phyloP scores from a whole-genome alignment of 2,113 vertebrate species.

The Tychaedon coryphoeus region DNA sequence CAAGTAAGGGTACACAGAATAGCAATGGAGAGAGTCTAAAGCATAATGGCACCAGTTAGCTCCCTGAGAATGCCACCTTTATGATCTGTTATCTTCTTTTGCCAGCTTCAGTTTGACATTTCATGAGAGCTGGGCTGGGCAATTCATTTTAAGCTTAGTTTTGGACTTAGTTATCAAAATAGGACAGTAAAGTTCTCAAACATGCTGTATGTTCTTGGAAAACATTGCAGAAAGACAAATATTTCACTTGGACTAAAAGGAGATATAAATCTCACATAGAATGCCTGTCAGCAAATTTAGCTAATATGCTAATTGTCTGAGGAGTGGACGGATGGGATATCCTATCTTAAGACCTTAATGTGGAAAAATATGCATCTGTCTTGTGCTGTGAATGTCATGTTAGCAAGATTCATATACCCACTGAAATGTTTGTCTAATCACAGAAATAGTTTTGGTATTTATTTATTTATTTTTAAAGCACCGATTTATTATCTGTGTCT shows the following conservation, averaged over 20 bases:
- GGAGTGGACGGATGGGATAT: slow-evolving; percentile 55
- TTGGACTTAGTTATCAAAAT: slow-evolving; percentile 62
- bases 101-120: slow-evolving; percentile 51
- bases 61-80: slow-evolving; percentile 25
- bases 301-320: slow-evolving; percentile 59
- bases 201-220: slow-evolving; percentile 60
- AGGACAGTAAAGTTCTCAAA: slow-evolving; percentile 63
- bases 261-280: slow-evolving; percentile 58
- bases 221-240: slow-evolving; percentile 66
- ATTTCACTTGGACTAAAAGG: slow-evolving; percentile 72
- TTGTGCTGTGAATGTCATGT: not conserved
- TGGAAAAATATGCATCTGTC: not conserved
- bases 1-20: not conserved
- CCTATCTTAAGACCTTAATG: slow-evolving; percentile 49
- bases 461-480: not conserved
- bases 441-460: not conserved
- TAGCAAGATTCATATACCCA: slow-evolving; percentile 12
- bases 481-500: not conserved
- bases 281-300: slow-evolving; percentile 64
- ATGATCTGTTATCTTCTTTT: slow-evolving; percentile 26
- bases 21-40: not conserved
- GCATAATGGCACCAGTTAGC: slow-evolving; percentile 24
- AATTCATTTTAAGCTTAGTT: slow-evolving; percentile 53
- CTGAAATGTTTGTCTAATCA: slow-evolving; percentile 24
- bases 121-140: slow-evolving; percentile 1